Evolutionary conservation across 2,113 vertebrate genomes (phyloP).

Genomic region (Carassius carassius): DNA sequence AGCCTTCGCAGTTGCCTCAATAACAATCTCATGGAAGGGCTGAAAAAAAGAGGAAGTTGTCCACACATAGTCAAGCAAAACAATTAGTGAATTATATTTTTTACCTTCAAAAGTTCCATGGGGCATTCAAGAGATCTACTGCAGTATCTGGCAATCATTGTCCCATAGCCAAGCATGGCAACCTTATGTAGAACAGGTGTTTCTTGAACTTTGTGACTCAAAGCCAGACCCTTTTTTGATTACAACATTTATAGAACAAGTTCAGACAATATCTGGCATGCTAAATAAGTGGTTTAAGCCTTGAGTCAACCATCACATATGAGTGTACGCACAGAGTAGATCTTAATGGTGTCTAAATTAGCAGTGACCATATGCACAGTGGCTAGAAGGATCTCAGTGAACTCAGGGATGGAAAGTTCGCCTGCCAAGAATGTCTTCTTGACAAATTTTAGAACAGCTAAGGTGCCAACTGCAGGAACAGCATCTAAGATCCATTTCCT

Average conservation of each 20-base stretch:
- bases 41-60: background rate
- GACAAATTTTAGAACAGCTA: constrained; percentile 74
- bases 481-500: constrained; percentile 79
- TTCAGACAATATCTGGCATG: background rate
- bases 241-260: background rate
- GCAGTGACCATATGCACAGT: constrained; percentile 74
- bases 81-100: background rate
- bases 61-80: background rate
- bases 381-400: constrained; percentile 66
- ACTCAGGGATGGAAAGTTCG: constrained; percentile 71
- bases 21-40: constrained; percentile 77
- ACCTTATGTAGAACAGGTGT: constrained; percentile 68
- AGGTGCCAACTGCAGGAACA: constrained; percentile 71
- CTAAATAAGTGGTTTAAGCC: background rate
- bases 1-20: constrained; percentile 72
- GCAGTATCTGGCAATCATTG: constrained; percentile 77
- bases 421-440: constrained; percentile 71
- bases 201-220: constrained; percentile 64
- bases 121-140: constrained; percentile 56
- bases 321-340: constrained; percentile 67
- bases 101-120: constrained; percentile 68
- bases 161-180: constrained; percentile 75
- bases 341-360: constrained; percentile 71
- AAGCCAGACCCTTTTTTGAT: constrained; percentile 69
- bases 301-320: background rate